These are phyloP conservation scores for Steinernema hermaphroditum DNA, from an alignment of 2,888 invertebrate genomes.

Conservation along the genomic window DNA sequence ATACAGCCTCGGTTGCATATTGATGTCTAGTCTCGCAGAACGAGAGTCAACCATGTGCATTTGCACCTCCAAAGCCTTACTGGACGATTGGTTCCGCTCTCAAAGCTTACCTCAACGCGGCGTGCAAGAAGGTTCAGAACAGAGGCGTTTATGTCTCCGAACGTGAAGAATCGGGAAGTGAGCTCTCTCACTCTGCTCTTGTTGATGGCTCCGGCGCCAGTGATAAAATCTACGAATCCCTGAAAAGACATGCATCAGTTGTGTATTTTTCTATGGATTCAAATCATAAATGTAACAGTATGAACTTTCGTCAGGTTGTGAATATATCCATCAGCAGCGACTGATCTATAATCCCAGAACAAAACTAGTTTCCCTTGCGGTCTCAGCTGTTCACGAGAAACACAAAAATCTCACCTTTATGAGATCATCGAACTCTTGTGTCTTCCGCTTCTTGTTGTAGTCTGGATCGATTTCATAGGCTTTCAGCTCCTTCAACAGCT, in stretches of 20 bases:
- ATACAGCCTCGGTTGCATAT: too few relatives aligned
- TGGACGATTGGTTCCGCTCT: background rate
- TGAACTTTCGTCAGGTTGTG: too few relatives aligned
- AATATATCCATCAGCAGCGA: too few relatives aligned
- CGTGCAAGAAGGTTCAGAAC: background rate
- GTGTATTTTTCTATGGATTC: too few relatives aligned
- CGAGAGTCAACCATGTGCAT: too few relatives aligned
- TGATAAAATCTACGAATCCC: conserved; percentile 21
- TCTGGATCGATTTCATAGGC: conserved; percentile 2
- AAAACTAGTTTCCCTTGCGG: too few relatives aligned
- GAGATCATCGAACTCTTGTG: background rate
- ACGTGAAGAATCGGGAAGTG: background rate
- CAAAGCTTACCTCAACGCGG: background rate
- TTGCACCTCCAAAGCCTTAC: too few relatives aligned
- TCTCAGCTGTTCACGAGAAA: too few relatives aligned
- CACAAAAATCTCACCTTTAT: conserved; percentile 1
- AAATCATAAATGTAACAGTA: too few relatives aligned
- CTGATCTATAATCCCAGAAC: too few relatives aligned
- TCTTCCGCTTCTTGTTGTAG: conserved; percentile 3
- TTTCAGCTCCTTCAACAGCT: background rate
- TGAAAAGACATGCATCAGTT: too few relatives aligned
- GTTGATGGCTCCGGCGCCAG: background rate
- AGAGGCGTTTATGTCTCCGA: background rate
- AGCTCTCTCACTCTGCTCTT: background rate
- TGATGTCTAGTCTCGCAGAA: too few relatives aligned